Evolutionary conservation across 2,888 invertebrate genomes (phyloP), one percentile per base, ranked within the genome.

Genomic region (Synanthedon vespiformis): DNA sequence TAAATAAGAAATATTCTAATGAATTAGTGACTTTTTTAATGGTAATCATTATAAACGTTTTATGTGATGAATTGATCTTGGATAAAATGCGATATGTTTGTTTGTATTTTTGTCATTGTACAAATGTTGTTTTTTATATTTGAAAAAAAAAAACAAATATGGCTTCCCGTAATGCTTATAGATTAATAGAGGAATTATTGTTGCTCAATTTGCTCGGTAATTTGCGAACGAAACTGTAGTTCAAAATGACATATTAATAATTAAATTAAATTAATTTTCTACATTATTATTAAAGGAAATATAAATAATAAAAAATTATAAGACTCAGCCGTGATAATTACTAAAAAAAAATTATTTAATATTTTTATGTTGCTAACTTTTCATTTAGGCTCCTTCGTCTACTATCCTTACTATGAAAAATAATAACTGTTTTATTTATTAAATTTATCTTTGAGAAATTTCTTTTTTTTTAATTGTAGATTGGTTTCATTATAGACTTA

Each of bases 151-250:
- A 62, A 60, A 53, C 52, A 59, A 59, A 57, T 6, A 61, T 57
- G 58, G 70, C 69, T 77, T 78, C 67, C 71, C 64, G 60, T 52
- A 58, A 63, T 61, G 77, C 75, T 77, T 78, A 58, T 74, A 68
- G 67, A 53, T 56, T 58, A 61, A 65, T 71, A 64, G 67, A 72
- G 34, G 13, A 40, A 6, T 77, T 79, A 67, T 79, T 70, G 72
- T 76, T 78, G 80, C 81, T 82, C 79, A 81, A 83, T 70, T 79
- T 79, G 80, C 77, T 80, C 79, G 80, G 82, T 83, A 58, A 74
- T 80, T 83, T 84, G 84, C 84, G 60, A 65, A 62, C 59, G 54
- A 48, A 61, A 60, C 54, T 48, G 57, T 61, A 61, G 60, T 60
- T 56, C 54, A 57, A 62, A 57, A 53, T 34, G 64, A 55, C 55